These are phyloP conservation scores for Lamproptera curius DNA, from an alignment of 2,888 invertebrate species.

Conservation along the genomic window DNA sequence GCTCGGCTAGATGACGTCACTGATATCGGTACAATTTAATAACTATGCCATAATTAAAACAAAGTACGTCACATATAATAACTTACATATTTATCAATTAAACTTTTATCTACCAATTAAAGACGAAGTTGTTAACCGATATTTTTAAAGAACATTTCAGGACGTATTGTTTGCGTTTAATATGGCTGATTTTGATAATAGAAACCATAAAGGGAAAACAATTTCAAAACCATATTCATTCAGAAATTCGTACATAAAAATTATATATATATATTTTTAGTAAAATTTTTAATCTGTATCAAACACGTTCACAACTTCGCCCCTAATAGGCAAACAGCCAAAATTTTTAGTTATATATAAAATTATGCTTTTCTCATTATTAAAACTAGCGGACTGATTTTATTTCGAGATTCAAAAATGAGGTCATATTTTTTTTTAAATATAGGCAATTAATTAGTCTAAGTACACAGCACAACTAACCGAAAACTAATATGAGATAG, in stretches of 20 bases:
- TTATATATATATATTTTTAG: not conserved
- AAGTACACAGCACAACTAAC: slow-evolving; percentile 77
- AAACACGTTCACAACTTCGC: slow-evolving; percentile 16
- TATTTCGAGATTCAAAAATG: slow-evolving; percentile 63
- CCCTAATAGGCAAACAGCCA: slow-evolving; percentile 42
- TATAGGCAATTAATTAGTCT: slow-evolving; percentile 58
- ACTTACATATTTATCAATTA: slow-evolving; percentile 53
- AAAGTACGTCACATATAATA: slow-evolving; percentile 49
- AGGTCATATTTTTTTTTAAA: slow-evolving; percentile 54
- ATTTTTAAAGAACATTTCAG: no score
- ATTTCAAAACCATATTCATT: no score
- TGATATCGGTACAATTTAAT: slow-evolving; percentile 42
- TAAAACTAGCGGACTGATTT: slow-evolving; percentile 71
- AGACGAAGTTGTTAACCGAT: slow-evolving; percentile 1
- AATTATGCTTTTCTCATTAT: slow-evolving; percentile 50
- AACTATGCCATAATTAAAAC: slow-evolving; percentile 53
- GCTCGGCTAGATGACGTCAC: slow-evolving; percentile 40
- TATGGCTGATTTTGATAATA: no score
- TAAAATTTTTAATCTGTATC: no score
- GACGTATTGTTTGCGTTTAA: no score
- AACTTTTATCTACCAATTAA: slow-evolving; percentile 14
- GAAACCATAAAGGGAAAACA: no score
- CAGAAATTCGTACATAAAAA: no score
- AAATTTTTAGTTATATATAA: slow-evolving; percentile 49
- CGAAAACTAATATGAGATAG: slow-evolving; percentile 65